These are phyloP conservation scores for Sceloporus tristichus DNA, from an alignment of 2,113 vertebrate genomes.

Conservation along the genomic window DNA sequence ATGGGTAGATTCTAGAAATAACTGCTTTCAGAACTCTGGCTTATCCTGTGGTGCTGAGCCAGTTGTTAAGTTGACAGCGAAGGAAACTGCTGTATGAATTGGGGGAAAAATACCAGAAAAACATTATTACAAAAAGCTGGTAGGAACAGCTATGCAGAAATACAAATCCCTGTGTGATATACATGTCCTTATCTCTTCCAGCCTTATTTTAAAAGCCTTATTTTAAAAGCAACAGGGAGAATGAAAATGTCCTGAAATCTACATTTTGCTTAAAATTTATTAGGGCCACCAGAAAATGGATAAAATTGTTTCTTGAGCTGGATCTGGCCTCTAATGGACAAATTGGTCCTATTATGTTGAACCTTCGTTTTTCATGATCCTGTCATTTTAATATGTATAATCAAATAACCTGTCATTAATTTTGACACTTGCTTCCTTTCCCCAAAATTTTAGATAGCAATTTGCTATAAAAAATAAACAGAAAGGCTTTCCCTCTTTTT, in stretches of 20 bases:
- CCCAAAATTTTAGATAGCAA: background rate
- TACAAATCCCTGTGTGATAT: background rate
- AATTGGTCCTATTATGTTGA: too few relatives aligned
- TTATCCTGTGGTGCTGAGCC: background rate
- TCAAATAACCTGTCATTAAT: background rate
- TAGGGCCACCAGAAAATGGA: background rate
- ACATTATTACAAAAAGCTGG: background rate
- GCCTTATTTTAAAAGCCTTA: background rate
- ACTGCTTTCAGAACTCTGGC: background rate
- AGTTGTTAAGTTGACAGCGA: slow-evolving; percentile 4
- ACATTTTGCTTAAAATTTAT: background rate
- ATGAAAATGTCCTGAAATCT: background rate
- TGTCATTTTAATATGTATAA: background rate
- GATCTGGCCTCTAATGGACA: background rate
- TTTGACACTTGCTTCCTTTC: background rate
- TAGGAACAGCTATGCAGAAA: background rate
- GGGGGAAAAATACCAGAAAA: background rate
- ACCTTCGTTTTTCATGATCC: background rate
- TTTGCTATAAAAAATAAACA: background rate
- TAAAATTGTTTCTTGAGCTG: background rate
- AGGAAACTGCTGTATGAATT: background rate
- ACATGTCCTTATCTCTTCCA: background rate
- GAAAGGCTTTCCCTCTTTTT: background rate
- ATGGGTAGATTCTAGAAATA: background rate
- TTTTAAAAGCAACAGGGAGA: background rate